A percentile compares a stretch with the other conserved stretches of the same genome.
Evolutionary conservation across 2,888 invertebrate genomes (phyloP).

Genomic region (Bombylius major): DNA sequence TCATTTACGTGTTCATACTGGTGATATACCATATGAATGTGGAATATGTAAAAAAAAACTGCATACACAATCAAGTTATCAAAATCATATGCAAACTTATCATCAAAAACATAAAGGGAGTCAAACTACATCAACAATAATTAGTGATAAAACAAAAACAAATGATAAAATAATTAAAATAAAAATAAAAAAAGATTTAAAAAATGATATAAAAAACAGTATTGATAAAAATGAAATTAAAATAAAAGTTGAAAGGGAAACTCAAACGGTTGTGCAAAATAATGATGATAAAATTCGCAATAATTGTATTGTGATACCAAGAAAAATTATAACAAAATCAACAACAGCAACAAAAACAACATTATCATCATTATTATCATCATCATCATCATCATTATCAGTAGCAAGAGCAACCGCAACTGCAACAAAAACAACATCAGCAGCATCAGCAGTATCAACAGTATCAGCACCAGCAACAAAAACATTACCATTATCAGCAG

Average conservation of each 20-base stretch:
- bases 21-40: conserved; percentile 35
- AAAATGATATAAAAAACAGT: too few species aligned
- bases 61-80: conserved; percentile 33
- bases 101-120: conserved; percentile 29
- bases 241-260: background rate
- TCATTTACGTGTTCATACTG: conserved; percentile 34
- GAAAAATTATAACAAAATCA: background rate
- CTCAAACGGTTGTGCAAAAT: background rate
- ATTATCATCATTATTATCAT: too few species aligned
- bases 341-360: conserved; percentile 14
- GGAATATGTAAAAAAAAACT: conserved; percentile 34
- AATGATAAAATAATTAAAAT: background rate
- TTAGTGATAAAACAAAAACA: background rate
- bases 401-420: conserved; percentile 12
- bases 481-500: conserved; percentile 22
- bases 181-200: too few species aligned
- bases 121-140: background rate
- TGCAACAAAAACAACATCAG: conserved; percentile 16
- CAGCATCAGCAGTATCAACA: conserved; percentile 6
- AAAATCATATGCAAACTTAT: conserved; percentile 32
- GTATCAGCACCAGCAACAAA: conserved; percentile 5
- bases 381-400: conserved; percentile 22
- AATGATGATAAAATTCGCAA: background rate
- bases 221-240: background rate
- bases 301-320: background rate